Percentiles rank a stretch among this genome's conserved stretches.
Conservation (phyloP, 2,113 vertebrate genomes). For the Solea senegalensis region DNA sequence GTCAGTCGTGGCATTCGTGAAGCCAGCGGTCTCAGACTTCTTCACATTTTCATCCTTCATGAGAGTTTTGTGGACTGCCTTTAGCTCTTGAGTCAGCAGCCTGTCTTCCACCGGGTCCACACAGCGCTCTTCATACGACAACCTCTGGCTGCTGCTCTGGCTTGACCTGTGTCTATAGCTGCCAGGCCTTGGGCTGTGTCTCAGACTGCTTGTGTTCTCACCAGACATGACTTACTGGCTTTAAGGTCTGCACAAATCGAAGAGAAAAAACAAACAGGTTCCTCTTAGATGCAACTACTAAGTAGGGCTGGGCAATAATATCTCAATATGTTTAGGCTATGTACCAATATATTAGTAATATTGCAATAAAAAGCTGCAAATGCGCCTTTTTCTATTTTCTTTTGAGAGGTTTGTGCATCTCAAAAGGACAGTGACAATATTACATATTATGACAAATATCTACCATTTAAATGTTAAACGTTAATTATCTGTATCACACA, state of each 20-base stretch:
- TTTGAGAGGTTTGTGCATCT: too few relatives aligned
- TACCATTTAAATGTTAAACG: too few relatives aligned
- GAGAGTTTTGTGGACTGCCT: constrained; percentile 72
- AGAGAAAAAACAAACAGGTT: background rate
- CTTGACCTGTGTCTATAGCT: constrained; percentile 61
- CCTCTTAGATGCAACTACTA: background rate
- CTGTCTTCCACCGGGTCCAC: constrained; percentile 73
- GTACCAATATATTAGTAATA: too few relatives aligned
- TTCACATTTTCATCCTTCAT: constrained; percentile 80
- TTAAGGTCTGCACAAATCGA: constrained; percentile 38
- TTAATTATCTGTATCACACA: too few relatives aligned
- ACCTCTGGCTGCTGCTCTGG: constrained; percentile 72
- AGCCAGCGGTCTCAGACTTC: constrained; percentile 84
- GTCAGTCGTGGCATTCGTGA: constrained; percentile 85
- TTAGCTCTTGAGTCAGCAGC: constrained; percentile 28
- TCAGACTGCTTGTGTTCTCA: constrained; percentile 32
- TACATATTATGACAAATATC: too few relatives aligned
- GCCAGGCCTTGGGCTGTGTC: constrained; percentile 41
- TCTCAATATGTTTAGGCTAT: too few relatives aligned
- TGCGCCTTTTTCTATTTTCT: too few relatives aligned
- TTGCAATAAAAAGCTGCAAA: too few relatives aligned
- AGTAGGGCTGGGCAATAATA: too few relatives aligned
- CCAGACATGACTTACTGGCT: constrained; percentile 58
- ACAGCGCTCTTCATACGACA: constrained; percentile 74
- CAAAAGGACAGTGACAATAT: too few relatives aligned